Base-by-base conservation (phyloP, 2,888 invertebrate species). In the Calameuta filiformis region DNA sequence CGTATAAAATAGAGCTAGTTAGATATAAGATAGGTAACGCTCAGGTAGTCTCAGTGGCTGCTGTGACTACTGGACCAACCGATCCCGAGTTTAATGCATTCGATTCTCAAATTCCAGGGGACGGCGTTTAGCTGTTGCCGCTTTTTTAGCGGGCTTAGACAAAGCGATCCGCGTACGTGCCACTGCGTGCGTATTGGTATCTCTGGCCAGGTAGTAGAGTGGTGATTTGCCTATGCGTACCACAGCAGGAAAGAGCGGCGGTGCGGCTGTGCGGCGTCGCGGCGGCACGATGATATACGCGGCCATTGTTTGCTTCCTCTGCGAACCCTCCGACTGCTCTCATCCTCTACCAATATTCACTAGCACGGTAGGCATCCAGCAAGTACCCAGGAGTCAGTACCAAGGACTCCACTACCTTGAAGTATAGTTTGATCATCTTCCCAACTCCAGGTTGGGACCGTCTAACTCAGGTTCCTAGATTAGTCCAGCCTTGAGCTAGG, bases 191-290 rank as follows among this genome's bases (percentile, higher is more conserved):
- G 79, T 75, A 80, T 77, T 73, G 71, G 79, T 76, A 79, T 80
- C 77, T 31, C 73, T 37, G 78, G 75, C 79, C 79, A 35, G 75
- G 80, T 81, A 81, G 80, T 81, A 75, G 83, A 76, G 77, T 85
- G 85, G 89, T 87, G 90, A 90, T 90, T 90, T 90, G 90, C 90
- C 90, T 90, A 90, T 90, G 90, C 90, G 88, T 89, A 88, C 88
- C 31, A 12, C 84, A 23, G 56, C 56, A 56, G 56, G 56, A 9
- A 56, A 56, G 56, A 56, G 56, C 56, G 23, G 23, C 56, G 23
- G 56, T 56, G 56, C 1, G 56, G 56, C 23, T 56, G 56, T 56
- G 86, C 88, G 83, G 88, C 88, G 87, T 86, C 83, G 88, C 86
- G 87, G 87, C 86, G 87, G 87, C 91, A 87, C 87, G 90, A 90